Base-by-base conservation (phyloP, 2,797 vertebrate genomes). In the Tragopan temminckii region DNA sequence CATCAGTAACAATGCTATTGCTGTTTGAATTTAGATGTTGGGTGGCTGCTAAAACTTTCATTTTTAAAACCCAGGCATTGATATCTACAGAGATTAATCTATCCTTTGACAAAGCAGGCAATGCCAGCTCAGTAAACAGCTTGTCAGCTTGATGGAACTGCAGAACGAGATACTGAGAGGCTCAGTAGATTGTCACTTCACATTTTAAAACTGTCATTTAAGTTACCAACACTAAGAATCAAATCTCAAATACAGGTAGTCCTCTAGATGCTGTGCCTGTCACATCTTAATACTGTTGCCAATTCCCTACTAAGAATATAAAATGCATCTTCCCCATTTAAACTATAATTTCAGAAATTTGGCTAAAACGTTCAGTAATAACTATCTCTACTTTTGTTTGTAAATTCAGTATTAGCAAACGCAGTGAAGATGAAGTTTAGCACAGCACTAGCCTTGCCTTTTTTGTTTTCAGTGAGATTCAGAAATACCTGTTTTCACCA, bases 321-420 rank as follows among this genome's bases (percentile, higher is more conserved):
- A 94, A 83, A 17, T 40, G 7, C 64, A 82, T 9, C 21, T 82
- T 76, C 59, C 23, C 63, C 46, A 83, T 74, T 76, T 83, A 86
- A 89, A 68, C 11, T 4, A 42, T 40, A 29, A 84, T 36, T 35
- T 53, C 40, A n/a, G 35, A 92, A 80, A 94, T 0, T 4, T 1
- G 13, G 93, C 76, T 79, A 62, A 87, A 82, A 85, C 4, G 46
- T 83, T 70, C 59, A 78, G 80, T 59, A 91, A 5, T 36, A 92
- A 58, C 8, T 57, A 38, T 43, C 13, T 55, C 52, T 31, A 27
- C 5, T 33, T 75, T 48, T 80, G 46, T 76, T 79, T 46, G 33
- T 67, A 59, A 85, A 83, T 77, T 81, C 46, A 74, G 17, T 27
- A 80, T n/a, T 58, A 48, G 5, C 24, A 93, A 96, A 45, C 5